Conservation (phyloP, 2,888 invertebrate species). For the Pogonocherus hispidulus region DNA sequence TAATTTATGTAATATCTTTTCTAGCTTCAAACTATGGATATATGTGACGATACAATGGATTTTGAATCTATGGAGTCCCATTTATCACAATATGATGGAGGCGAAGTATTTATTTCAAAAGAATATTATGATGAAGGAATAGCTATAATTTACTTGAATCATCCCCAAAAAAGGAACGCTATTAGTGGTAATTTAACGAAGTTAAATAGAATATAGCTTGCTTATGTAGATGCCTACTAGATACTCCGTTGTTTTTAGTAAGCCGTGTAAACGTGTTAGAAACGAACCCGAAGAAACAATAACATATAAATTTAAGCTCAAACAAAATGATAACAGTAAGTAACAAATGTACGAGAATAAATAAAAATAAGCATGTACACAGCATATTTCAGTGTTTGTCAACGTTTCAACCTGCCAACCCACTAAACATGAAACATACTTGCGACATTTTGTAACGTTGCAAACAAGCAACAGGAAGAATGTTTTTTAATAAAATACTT, state of each 20-base stretch:
- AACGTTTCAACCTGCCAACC: too few species aligned
- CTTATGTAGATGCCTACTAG: background rate
- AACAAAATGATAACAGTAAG: too few species aligned
- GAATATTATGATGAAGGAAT: conserved; percentile 58
- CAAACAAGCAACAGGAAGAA: too few species aligned
- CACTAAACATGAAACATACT: too few species aligned
- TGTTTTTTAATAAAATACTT: too few species aligned
- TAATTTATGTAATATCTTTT: background rate
- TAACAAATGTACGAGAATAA: too few species aligned
- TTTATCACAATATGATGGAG: conserved; percentile 53
- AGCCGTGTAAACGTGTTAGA: too few species aligned
- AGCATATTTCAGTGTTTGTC: too few species aligned
- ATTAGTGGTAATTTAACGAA: conserved; percentile 57
- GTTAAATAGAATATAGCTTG: background rate
- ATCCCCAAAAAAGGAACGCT: conserved; percentile 61
- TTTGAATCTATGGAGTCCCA: conserved; percentile 46
- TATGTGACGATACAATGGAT: background rate
- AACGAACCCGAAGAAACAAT: too few species aligned
- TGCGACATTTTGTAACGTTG: too few species aligned
- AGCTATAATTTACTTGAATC: conserved; percentile 58
- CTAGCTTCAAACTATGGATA: background rate
- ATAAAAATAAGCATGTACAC: too few species aligned
- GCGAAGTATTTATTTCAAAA: conserved; percentile 52
- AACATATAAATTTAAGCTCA: too few species aligned
- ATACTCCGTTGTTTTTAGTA: background rate